phyloP scores from a whole-genome alignment of 2,797 vertebrate species.

The Otolemur crassicaudatus region DNA sequence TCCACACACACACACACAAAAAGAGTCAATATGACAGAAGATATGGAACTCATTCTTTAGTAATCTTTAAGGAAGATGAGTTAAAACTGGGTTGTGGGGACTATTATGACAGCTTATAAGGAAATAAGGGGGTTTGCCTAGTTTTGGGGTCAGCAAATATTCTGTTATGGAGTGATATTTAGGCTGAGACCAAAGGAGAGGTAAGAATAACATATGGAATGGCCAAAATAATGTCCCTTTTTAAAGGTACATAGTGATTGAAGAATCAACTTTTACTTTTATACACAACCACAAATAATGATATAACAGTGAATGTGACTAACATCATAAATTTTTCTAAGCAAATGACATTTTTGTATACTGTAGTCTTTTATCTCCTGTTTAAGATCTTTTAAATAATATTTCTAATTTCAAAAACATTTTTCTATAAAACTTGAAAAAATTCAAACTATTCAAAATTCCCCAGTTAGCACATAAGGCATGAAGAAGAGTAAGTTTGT shows the following conservation, averaged over 20 bases:
- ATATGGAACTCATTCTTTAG: background rate
- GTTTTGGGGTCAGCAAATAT: background rate
- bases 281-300: background rate
- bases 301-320: background rate
- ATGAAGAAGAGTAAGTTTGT: background rate
- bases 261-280: background rate
- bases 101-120: background rate
- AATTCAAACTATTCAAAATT: background rate
- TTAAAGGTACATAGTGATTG: background rate
- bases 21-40: no score
- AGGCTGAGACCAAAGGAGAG: background rate
- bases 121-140: background rate
- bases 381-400: background rate
- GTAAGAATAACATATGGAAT: background rate
- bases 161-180: background rate
- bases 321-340: background rate
- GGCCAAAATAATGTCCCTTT: background rate
- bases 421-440: background rate
- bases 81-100: background rate
- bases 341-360: background rate
- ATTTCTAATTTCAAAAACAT: background rate
- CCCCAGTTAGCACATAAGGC: background rate
- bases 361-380: background rate
- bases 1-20: no score
- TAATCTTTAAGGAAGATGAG: background rate